Conservation (phyloP, 2,797 vertebrate genomes). For the Oceanodroma leucorhoa region DNA sequence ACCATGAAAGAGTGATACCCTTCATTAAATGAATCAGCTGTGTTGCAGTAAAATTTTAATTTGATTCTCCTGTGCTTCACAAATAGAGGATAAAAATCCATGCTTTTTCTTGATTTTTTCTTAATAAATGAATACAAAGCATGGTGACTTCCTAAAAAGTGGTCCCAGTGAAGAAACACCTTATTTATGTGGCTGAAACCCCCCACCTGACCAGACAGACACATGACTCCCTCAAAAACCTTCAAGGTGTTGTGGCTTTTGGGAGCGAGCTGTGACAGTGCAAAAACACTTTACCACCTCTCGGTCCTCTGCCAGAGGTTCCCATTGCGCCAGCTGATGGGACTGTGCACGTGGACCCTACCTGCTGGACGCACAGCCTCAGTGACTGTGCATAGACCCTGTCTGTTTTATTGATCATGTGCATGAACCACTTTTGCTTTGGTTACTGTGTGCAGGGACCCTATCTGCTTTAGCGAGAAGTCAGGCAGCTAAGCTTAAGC, state of each 20-base stretch:
- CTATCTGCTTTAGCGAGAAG: background rate
- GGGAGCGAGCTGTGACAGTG: background rate
- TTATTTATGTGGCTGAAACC: background rate
- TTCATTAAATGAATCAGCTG: background rate
- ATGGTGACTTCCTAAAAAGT: background rate
- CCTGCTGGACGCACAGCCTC: background rate
- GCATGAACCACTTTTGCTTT: background rate
- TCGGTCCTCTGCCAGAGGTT: background rate
- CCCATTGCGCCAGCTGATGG: background rate
- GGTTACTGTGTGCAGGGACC: background rate
- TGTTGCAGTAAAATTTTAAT: background rate
- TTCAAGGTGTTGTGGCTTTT: background rate
- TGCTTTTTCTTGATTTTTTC: background rate
- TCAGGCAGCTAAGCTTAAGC: background rate
- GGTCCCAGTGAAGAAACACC: background rate
- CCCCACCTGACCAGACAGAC: background rate
- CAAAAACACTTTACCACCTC: background rate
- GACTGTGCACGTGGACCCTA: too few relatives aligned
- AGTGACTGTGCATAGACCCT: background rate
- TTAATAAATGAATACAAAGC: background rate
- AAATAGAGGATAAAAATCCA: background rate
- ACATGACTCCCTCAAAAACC: background rate
- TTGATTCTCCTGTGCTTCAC: background rate
- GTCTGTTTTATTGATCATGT: accelerated
- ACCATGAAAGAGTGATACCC: background rate